Percentiles rank a stretch among this genome's conserved stretches.
These are phyloP conservation scores for Phalacrocorax aristotelis DNA, from an alignment of 2,113 vertebrate species.

Conservation along the genomic window DNA sequence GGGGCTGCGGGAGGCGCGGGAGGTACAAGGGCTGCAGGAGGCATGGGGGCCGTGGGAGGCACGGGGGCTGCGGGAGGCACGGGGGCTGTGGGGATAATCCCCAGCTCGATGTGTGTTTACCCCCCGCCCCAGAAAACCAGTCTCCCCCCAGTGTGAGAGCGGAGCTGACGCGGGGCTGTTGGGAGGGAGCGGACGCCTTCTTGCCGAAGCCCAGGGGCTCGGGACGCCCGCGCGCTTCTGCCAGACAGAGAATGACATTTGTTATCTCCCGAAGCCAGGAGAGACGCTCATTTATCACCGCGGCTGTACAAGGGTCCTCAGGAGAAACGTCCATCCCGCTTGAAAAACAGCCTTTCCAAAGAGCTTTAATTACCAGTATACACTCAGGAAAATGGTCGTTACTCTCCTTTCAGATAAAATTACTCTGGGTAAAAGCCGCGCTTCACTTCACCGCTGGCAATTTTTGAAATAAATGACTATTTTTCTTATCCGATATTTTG, in stretches of 20 bases:
- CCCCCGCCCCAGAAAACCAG: neutral
- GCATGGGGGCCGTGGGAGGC: too few species aligned
- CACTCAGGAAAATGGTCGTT: neutral
- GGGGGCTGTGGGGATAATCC: neutral
- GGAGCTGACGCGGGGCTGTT: neutral
- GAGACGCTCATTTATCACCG: neutral
- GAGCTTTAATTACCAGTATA: neutral
- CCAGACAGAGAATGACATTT: neutral
- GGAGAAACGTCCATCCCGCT: neutral
- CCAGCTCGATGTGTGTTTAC: fast-evolving
- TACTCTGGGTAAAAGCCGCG: neutral
- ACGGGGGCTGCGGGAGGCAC: too few species aligned
- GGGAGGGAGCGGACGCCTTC: neutral
- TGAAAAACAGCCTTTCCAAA: neutral
- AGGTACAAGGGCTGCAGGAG: too few species aligned
- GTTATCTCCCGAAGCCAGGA: neutral
- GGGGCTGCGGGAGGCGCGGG: too few species aligned
- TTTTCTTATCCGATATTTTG: neutral
- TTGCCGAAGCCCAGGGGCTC: neutral
- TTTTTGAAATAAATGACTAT: neutral
- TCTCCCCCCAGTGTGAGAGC: neutral
- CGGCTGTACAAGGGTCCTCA: neutral
- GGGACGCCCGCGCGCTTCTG: neutral
- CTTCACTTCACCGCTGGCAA: neutral
- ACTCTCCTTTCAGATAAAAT: neutral